Percentiles rank a stretch among this genome's conserved stretches.
Evolutionary conservation across 2,113 vertebrate species (phyloP).

Genomic region (Sciurus niger): DNA sequence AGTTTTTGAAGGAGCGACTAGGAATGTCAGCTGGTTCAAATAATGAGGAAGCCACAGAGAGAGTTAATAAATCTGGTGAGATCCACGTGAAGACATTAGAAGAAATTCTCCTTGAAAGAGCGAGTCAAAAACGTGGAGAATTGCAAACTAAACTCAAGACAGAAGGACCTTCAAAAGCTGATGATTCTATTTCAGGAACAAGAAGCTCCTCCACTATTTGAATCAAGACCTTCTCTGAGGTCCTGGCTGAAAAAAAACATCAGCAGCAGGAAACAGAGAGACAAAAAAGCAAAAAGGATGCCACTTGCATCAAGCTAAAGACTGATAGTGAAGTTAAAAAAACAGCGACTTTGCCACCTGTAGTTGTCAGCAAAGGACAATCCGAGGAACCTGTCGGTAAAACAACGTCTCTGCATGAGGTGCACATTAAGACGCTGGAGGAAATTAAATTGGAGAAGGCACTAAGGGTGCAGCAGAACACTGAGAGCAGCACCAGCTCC

Average conservation of each 20-base stretch:
- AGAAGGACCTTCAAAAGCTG: conserved; percentile 67
- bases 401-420: conserved; percentile 80
- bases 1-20: conserved; percentile 92
- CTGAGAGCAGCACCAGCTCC: conserved; percentile 61
- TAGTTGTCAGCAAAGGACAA: conserved; percentile 63
- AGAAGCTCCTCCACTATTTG: conserved; percentile 74
- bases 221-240: conserved; percentile 90
- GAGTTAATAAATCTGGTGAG: conserved; percentile 85
- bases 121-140: conserved; percentile 87
- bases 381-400: conserved; percentile 56
- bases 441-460: conserved; percentile 97
- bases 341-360: fast-evolving
- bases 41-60: conserved; percentile 85
- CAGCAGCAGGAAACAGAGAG: conserved; percentile 87
- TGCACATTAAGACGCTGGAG: conserved; percentile 95
- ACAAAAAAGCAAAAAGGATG: conserved; percentile 81
- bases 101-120: conserved; percentile 95
- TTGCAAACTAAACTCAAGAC: conserved; percentile 72
- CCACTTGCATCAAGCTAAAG: conserved; percentile 58
- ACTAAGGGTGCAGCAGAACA: conserved; percentile 87
- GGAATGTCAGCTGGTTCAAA: conserved; percentile 85
- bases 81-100: conserved; percentile 95
- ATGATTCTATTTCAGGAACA: conserved; percentile 75
- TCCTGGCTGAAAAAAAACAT: conserved; percentile 88
- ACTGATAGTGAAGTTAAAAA: conserved; percentile 80